Percentiles rank a stretch among this genome's conserved stretches.
These are phyloP conservation scores for Callionymus lyra DNA, from an alignment of 2,113 vertebrate genomes.

Conservation along the genomic window DNA sequence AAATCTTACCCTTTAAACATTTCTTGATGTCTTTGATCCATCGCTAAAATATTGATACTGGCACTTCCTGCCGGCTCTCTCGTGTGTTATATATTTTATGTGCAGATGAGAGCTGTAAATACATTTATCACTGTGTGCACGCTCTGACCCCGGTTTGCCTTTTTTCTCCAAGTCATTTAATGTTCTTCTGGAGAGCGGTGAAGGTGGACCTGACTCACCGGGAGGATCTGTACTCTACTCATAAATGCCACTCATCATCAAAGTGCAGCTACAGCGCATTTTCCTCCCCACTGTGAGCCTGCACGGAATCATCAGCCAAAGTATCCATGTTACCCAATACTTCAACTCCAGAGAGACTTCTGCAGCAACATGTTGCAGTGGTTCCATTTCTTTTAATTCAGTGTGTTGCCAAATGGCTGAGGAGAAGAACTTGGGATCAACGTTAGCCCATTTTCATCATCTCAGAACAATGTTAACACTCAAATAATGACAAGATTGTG, in stretches of 20 bases:
- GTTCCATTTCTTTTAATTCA: too few relatives aligned
- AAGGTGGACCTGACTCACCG: conserved; percentile 17
- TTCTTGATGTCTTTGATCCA: too few relatives aligned
- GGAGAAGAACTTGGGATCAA: too few relatives aligned
- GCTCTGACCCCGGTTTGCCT: not conserved
- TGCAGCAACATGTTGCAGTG: too few relatives aligned
- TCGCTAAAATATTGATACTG: too few relatives aligned
- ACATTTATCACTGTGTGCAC: conserved; percentile 2
- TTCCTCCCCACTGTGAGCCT: conserved; percentile 15
- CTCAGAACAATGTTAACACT: not conserved
- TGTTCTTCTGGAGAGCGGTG: conserved; percentile 9
- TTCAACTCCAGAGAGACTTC: too few relatives aligned
- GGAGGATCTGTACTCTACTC: conserved; percentile 26
- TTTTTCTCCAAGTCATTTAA: conserved; percentile 4
- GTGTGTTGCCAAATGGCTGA: too few relatives aligned
- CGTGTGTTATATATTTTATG: not conserved
- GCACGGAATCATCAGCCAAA: not conserved
- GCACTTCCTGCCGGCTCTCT: too few relatives aligned
- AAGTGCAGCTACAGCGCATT: conserved; percentile 9
- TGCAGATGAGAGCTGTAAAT: conserved; percentile 4
- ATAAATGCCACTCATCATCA: conserved; percentile 47
- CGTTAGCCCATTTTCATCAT: too few relatives aligned
- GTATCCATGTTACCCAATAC: too few relatives aligned
- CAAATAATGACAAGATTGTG: too few relatives aligned
- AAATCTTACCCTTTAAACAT: too few relatives aligned